Evolutionary conservation across 2,888 invertebrate genomes (phyloP), one percentile per base, ranked within the genome.

Genomic region (Drosophila sordidula): DNA sequence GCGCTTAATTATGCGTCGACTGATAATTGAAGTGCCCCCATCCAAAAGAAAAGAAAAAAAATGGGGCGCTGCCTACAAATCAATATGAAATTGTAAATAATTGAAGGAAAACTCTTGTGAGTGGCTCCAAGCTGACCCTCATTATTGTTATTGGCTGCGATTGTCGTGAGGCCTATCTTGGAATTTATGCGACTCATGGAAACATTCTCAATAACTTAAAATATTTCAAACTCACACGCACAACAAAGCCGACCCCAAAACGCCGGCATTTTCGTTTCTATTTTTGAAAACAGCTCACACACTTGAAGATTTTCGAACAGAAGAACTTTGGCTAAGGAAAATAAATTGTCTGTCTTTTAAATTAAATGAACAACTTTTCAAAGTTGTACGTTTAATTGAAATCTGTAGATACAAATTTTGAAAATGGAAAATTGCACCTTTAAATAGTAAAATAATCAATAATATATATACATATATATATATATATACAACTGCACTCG

Each of bases 81-180:
- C 82, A 81, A 82, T 87, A 81, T 65, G 63, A 75, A 80, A 81
- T 78, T 84, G 85, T 84, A 74, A 81, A 78, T 87, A 85, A 78
- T 85, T 81, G 79, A 70, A 63, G 44, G 47, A 65, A 42, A 59
- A 34, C 25, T 55, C n/a, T 47, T 25, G n/a, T 18, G 39, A 47
- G 50, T 54, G 51, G 58, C 42, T 26, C 44, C 42, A 49, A 54
- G 55, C 25, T 70, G 86, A 83, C 89, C 87, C 87, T 80, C 78
- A 80, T 88, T 83, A 86, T 78, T 64, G 39, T 66, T 50, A 59
- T 41, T 41, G 46, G 36, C 25, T 38, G 32, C 55, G 70, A 76
- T 51, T 66, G 63, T 50, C 56, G 61, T 50, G 25, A 36, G 45
- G 55, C 62, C 81, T 85, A 87, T 85, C 88, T 65, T 29, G 50